Evolutionary conservation across 2,888 invertebrate genomes (phyloP).

Genomic region (Lutraria lutraria): DNA sequence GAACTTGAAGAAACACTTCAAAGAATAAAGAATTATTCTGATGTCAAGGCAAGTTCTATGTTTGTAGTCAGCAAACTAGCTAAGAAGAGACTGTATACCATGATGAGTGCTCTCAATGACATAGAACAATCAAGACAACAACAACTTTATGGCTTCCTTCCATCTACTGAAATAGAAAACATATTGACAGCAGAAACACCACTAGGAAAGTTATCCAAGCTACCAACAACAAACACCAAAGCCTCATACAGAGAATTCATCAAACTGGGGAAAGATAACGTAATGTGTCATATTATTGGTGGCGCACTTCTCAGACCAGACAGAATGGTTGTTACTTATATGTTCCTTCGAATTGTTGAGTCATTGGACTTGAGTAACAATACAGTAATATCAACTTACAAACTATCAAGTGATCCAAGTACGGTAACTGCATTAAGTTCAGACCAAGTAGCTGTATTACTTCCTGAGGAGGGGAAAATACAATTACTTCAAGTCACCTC

Average conservation of each 20-base stretch:
- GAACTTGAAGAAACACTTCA: neutral
- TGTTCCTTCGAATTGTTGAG: neutral
- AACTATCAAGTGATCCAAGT: neutral
- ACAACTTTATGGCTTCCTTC: no score
- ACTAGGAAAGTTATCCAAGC: neutral
- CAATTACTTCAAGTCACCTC: neutral
- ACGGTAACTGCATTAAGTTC: neutral
- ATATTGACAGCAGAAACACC: neutral
- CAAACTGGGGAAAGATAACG: neutral
- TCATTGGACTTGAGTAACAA: neutral
- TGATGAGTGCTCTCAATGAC: no score
- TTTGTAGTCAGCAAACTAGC: no score
- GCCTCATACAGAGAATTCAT: neutral
- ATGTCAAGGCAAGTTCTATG: no score
- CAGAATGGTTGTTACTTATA: neutral
- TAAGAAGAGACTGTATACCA: no score
- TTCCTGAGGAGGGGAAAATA: neutral
- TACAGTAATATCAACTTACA: neutral
- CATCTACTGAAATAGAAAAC: neutral
- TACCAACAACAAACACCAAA: neutral
- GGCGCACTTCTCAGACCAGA: no score
- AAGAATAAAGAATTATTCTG: no score
- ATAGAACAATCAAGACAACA: no score
- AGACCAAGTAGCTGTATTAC: neutral
- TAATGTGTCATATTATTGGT: neutral